A percentile compares a stretch with the other conserved stretches of the same genome.
Conservation (phyloP, 2,113 vertebrate species). For the Nyctibius bracteatus region DNA sequence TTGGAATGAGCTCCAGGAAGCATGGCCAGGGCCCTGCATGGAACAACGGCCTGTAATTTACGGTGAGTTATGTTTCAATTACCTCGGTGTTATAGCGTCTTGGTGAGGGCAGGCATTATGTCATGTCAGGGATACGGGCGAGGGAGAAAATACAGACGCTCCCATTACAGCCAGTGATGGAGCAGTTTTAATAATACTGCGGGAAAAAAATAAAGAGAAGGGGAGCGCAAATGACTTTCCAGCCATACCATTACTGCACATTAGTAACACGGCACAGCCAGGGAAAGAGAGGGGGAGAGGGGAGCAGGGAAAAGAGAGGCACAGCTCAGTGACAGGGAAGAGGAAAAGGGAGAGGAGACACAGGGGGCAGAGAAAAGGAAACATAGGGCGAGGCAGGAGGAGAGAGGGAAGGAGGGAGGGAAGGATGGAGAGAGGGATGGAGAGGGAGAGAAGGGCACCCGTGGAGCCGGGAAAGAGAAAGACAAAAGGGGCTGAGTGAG, state of each 20-base stretch:
- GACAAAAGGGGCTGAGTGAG: neutral
- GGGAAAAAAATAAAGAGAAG: slow-evolving; percentile 64
- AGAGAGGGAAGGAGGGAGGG: neutral
- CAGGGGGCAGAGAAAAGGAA: neutral
- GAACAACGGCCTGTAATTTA: slow-evolving; percentile 79
- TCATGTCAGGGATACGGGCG: slow-evolving; percentile 77
- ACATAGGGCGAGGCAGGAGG: neutral
- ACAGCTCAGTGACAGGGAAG: neutral
- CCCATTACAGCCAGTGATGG: slow-evolving; percentile 77
- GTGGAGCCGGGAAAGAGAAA: neutral
- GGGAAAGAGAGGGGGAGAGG: neutral
- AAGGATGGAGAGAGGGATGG: neutral
- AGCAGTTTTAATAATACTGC: slow-evolving; percentile 83
- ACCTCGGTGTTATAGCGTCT: slow-evolving; percentile 77
- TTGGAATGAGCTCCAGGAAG: slow-evolving; percentile 76
- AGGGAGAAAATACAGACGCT: slow-evolving; percentile 73
- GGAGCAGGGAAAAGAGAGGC: neutral
- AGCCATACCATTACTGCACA: slow-evolving; percentile 70
- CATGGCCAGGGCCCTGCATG: slow-evolving; percentile 66
- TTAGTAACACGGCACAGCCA: slow-evolving; percentile 57
- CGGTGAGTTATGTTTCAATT: slow-evolving; percentile 85
- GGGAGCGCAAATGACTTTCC: slow-evolving; percentile 72
- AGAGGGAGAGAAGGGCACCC: neutral
- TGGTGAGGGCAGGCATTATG: slow-evolving; percentile 77
- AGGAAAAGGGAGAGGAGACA: neutral